phyloP scores from a whole-genome alignment of 2,888 invertebrate species.

The Cerastis rubricosa region DNA sequence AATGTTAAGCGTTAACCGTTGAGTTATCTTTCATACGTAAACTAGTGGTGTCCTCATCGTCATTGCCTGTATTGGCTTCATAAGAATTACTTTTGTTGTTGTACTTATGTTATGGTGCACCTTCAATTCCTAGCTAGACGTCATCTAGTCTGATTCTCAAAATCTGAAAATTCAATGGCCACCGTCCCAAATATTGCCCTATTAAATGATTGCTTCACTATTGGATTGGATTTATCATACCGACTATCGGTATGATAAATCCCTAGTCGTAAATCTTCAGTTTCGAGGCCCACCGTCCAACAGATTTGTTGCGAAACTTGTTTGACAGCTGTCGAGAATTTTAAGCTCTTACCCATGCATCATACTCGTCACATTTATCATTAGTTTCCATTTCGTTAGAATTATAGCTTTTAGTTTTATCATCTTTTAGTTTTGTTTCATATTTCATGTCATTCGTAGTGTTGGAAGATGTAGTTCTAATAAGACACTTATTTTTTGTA shows the following conservation, averaged over 20 bases:
- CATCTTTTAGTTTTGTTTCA: slow-evolving; percentile 31
- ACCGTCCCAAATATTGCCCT: background rate
- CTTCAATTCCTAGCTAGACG: too few relatives aligned
- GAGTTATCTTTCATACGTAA: background rate
- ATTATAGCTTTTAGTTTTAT: slow-evolving; percentile 38
- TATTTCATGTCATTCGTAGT: slow-evolving; percentile 10
- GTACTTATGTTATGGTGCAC: background rate
- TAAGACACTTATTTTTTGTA: background rate
- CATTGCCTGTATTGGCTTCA: background rate
- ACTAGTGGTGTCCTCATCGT: background rate
- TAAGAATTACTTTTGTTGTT: background rate
- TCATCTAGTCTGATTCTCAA: background rate
- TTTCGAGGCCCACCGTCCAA: slow-evolving; percentile 43
- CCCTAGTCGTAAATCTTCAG: slow-evolving; percentile 34
- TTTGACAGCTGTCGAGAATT: slow-evolving; percentile 63
- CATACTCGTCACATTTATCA: slow-evolving; percentile 52
- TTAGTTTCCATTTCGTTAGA: slow-evolving; percentile 48
- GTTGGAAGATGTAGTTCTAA: background rate
- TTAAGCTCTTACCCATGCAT: slow-evolving; percentile 49
- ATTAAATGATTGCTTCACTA: background rate
- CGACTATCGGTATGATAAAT: slow-evolving; percentile 9
- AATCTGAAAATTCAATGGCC: too few relatives aligned
- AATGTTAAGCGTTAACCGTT: slow-evolving; percentile 20
- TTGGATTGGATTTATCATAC: too few relatives aligned
- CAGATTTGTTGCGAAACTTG: slow-evolving; percentile 62